Evolutionary conservation across 2,888 invertebrate genomes (phyloP).

Genomic region (Archips xylosteana): DNA sequence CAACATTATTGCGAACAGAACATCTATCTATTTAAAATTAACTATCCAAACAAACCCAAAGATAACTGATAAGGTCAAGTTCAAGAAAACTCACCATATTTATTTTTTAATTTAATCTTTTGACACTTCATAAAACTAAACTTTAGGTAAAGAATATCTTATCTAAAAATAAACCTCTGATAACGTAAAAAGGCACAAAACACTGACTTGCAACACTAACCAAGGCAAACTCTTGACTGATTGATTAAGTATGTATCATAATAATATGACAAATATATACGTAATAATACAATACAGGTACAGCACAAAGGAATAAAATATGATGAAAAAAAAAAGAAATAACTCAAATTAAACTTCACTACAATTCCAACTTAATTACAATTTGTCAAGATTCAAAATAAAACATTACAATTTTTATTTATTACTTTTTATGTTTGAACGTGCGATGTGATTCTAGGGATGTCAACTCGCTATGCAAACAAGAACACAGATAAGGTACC

Average conservation of each 20-base stretch:
- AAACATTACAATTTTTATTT: neutral
- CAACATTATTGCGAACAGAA: neutral
- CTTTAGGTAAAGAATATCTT: constrained; percentile 10
- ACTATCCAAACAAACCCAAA: neutral
- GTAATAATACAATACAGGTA: neutral
- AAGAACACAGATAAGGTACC: neutral
- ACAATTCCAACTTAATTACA: neutral
- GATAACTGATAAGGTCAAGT: neutral
- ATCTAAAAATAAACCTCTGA: constrained; percentile 13
- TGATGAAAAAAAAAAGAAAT: neutral
- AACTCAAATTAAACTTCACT: neutral
- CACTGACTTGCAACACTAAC: constrained; percentile 8
- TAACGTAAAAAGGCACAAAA: constrained; percentile 3
- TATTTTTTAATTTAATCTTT: neutral
- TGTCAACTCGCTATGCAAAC: constrained; percentile 1
- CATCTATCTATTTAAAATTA: neutral
- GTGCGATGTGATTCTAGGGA: neutral
- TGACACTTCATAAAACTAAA: constrained; percentile 3
- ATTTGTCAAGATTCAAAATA: neutral
- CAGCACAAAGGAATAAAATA: neutral
- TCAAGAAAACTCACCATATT: constrained; percentile 34
- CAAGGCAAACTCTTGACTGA: constrained; percentile 13
- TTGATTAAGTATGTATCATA: constrained; percentile 15
- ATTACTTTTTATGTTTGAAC: neutral
- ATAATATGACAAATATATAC: neutral